These are phyloP conservation scores for Neofelis nebulosa DNA, from an alignment of 2,113 vertebrate genomes.

Conservation along the genomic window DNA sequence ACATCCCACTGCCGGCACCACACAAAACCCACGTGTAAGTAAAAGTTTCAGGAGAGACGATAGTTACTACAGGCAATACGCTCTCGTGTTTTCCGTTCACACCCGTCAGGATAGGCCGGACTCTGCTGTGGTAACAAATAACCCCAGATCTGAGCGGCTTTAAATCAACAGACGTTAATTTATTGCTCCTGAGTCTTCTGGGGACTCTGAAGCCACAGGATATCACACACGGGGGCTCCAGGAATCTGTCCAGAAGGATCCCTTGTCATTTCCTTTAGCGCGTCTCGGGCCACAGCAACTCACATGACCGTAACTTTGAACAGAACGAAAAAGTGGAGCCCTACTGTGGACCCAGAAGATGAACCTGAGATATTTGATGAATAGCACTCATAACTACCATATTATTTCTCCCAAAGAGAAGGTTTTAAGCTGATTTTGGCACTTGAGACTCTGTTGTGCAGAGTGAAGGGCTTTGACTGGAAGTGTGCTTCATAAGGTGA, in stretches of 20 bases:
- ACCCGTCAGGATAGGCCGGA: neutral
- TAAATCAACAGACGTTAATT: neutral
- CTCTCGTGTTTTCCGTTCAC: neutral
- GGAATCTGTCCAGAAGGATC: neutral
- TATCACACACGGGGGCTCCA: neutral
- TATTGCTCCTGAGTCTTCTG: neutral
- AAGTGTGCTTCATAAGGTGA: conserved; percentile 69
- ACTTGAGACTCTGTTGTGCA: conserved; percentile 40
- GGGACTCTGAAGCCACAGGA: neutral
- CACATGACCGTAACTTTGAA: neutral
- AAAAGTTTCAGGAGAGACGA: neutral
- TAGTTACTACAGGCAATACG: fast-evolving
- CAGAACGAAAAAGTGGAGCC: neutral
- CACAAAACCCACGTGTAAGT: neutral
- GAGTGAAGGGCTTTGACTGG: conserved; percentile 44
- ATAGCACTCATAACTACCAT: neutral
- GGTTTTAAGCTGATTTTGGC: conserved; percentile 52
- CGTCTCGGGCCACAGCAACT: neutral
- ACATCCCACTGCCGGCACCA: neutral
- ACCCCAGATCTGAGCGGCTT: neutral
- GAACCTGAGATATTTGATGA: neutral
- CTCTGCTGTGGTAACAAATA: neutral
- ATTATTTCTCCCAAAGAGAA: neutral
- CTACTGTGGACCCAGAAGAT: neutral
- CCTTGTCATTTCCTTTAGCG: neutral